Evolutionary conservation across 1,140 invertebrate genomes (phyloP).

Genomic region (Bilobella aurantiaca): DNA sequence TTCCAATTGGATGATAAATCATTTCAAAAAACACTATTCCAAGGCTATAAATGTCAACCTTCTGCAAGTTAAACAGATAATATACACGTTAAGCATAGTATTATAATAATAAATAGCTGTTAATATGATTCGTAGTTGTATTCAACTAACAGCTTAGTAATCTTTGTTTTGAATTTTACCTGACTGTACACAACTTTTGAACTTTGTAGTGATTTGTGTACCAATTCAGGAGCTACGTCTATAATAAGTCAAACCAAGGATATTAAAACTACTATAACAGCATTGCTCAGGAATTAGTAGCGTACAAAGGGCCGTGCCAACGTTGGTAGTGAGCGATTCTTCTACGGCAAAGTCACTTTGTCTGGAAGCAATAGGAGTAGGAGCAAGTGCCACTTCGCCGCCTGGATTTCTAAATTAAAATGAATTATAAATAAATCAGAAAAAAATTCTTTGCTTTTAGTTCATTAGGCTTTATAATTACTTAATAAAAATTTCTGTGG

Average conservation of each 20-base stretch:
- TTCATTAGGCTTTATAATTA: no score
- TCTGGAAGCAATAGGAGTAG: neutral
- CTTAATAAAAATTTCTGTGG: constrained; percentile 51
- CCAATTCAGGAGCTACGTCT: constrained; percentile 79
- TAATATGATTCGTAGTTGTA: no score
- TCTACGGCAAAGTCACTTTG: neutral
- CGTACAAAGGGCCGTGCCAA: constrained; percentile 83
- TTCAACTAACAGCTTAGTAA: no score
- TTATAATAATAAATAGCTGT: no score
- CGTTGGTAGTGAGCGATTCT: constrained; percentile 58
- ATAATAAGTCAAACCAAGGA: constrained; percentile 39
- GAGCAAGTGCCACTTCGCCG: neutral
- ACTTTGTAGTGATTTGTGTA: constrained; percentile 42
- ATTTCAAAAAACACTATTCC: constrained; percentile 93
- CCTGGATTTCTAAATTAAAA: neutral
- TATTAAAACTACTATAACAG: neutral
- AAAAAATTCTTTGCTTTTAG: no score
- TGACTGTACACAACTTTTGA: constrained; percentile 65
- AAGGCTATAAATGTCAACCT: constrained; percentile 87
- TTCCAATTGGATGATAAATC: constrained; percentile 69
- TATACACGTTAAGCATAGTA: no score
- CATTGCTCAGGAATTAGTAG: constrained; percentile 39
- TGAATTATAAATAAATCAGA: no score
- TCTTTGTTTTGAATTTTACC: no score
- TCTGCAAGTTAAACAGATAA: no score